Evolutionary conservation across 2,888 invertebrate genomes (phyloP), one percentile per base, ranked within the genome.

Genomic region (Tuberolachnus salignus): DNA sequence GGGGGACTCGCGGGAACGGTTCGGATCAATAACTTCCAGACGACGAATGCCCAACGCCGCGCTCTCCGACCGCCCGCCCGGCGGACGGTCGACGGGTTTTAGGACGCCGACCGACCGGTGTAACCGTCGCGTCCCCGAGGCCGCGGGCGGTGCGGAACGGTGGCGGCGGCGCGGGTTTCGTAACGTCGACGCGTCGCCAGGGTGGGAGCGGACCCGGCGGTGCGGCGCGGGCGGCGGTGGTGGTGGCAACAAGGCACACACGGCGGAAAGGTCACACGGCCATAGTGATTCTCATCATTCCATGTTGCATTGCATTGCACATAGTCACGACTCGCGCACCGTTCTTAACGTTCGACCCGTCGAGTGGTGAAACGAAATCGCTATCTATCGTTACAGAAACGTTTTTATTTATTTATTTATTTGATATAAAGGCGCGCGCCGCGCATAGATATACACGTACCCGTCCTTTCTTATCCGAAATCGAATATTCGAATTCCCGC

Each of bases 211-310:
- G 23, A 46, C 2, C n/a, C 9, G 53, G 16, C 21, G 53, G 53
- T 1, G 64, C 9, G 21, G 64, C n/a, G 61, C 8, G 55, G 23
- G 42, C 44, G 57, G 9, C 57, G 19, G 26, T 3, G 46, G 55
- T 34, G 42, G 73, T 51, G 61, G 73, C 19, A 34, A 34, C 16
- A 34, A 63, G 49, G 19, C 42, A 11, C 51, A 42, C 49, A n/a
- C 10, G 46, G 23, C 64, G 19, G 44, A 78, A 78, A 78, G 78
- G 78, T 78, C 78, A 78, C 57, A 78, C 78, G 51, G 78, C 69
- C 78, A 61, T 61, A 78, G 78, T 78, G 78, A 78, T 78, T 78
- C 78, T 78, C 78, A 78, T 78, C 78, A 78, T 69, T 78, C 78
- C 59, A n/a, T n/a, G 69, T 69, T 61, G 78, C 78, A 51, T 69